Conservation (phyloP, 2,797 vertebrate genomes). For the Eulemur albifrons region DNA sequence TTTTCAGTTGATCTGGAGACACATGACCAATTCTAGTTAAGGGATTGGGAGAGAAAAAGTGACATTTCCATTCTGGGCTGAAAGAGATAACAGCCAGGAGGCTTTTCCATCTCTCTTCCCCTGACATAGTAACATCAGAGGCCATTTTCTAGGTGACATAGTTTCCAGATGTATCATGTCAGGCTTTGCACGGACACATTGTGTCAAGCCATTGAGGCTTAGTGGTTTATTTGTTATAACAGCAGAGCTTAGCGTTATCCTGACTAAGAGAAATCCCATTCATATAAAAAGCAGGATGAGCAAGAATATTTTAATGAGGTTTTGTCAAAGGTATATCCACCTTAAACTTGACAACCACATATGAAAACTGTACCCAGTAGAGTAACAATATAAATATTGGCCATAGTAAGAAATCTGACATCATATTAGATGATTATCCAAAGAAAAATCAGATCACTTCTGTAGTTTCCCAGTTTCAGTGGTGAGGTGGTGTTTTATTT, state of each 20-base stretch:
- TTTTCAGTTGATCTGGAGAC: not conserved
- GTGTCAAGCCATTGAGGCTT: not conserved
- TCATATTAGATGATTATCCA: constrained; percentile 2
- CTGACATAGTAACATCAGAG: not conserved
- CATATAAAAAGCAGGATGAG: not conserved
- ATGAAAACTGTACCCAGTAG: not conserved
- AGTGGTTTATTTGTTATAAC: constrained; percentile 24
- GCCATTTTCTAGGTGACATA: not conserved
- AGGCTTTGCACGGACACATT: not conserved
- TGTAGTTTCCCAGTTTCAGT: not conserved
- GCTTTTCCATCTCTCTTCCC: not conserved
- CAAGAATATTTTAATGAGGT: not conserved
- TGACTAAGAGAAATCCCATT: constrained; percentile 23
- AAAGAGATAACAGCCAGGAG: not conserved
- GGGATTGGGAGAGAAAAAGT: not conserved
- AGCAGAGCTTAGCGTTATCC: constrained; percentile 46
- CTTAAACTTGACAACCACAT: not conserved
- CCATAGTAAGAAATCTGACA: not conserved
- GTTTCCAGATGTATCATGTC: not conserved
- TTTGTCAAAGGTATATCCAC: not conserved
- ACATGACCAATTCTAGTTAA: not conserved
- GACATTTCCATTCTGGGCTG: not conserved
- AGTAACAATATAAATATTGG: constrained; percentile 13
- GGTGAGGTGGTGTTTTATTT: not conserved
- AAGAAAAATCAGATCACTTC: not conserved